A percentile compares a stretch with the other conserved stretches of the same genome.
Evolutionary conservation across 2,888 invertebrate genomes (phyloP).

Genomic region (Pyrocoelia pectoralis): DNA sequence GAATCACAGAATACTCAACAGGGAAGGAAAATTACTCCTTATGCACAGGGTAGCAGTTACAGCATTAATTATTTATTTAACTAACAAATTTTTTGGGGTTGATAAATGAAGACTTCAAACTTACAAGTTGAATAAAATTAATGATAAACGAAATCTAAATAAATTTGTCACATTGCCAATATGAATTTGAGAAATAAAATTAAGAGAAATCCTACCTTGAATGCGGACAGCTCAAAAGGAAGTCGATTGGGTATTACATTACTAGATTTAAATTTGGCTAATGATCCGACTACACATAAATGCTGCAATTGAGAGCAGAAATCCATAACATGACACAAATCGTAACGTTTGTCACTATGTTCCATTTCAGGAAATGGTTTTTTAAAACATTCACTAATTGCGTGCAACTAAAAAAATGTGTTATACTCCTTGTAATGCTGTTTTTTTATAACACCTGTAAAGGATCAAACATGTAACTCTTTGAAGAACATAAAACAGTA

Average conservation of each 20-base stretch:
- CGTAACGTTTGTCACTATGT: conserved; percentile 79
- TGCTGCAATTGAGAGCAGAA: conserved; percentile 80
- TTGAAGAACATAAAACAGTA: conserved; percentile 66
- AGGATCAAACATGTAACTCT: conserved; percentile 76
- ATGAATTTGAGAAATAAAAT: conserved; percentile 11
- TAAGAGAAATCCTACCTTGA: conserved; percentile 65
- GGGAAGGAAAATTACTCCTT: too few relatives aligned
- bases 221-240: conserved; percentile 81
- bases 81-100: too few relatives aligned
- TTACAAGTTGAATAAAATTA: too few relatives aligned
- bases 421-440: too few relatives aligned
- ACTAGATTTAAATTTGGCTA: conserved; percentile 77
- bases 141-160: too few relatives aligned
- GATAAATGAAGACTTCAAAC: too few relatives aligned
- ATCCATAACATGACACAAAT: conserved; percentile 91
- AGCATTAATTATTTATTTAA: too few relatives aligned
- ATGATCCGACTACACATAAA: conserved; percentile 73
- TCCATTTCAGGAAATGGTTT: conserved; percentile 85
- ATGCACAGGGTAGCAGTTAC: too few relatives aligned
- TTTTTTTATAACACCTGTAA: conserved; percentile 72
- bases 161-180: too few relatives aligned
- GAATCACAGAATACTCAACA: too few relatives aligned
- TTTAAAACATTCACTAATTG: conserved; percentile 88
- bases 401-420: conserved; percentile 73
- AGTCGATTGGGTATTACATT: conserved; percentile 85